Percentiles rank a stretch among this genome's conserved stretches.
Evolutionary conservation across 2,113 vertebrate genomes (phyloP).

Genomic region (Esox niger): DNA sequence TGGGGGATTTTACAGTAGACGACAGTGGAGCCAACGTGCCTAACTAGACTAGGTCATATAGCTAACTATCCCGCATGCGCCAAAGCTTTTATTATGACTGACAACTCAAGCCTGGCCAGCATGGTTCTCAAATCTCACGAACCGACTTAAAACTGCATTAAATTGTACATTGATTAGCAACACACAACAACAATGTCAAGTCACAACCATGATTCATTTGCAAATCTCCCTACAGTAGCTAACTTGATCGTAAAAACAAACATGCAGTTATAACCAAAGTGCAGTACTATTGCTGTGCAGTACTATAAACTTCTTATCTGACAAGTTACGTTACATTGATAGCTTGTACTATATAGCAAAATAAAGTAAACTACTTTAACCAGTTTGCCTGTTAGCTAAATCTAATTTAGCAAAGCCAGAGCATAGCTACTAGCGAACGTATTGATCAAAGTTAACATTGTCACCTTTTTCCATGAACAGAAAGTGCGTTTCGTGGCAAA

Average conservation of each 20-base stretch:
- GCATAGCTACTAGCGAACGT: no score
- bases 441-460: not conserved
- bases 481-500: not conserved
- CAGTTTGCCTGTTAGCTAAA: not conserved
- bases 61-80: not conserved
- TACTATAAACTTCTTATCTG: not conserved
- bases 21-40: slow-evolving; percentile 7
- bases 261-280: no score
- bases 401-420: no score
- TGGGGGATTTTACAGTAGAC: not conserved
- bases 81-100: not conserved
- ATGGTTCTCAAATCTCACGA: no score
- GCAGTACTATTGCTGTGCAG: not conserved
- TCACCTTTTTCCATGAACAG: not conserved
- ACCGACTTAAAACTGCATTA: no score
- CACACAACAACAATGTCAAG: no score
- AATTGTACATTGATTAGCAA: no score
- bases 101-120: not conserved
- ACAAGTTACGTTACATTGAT: no score
- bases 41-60: not conserved
- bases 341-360: no score
- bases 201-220: no score
- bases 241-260: no score
- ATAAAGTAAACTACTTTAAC: not conserved
- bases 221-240: no score